These are phyloP conservation scores for Glomeris marginata DNA, from an alignment of 2,888 invertebrate species.

Conservation along the genomic window DNA sequence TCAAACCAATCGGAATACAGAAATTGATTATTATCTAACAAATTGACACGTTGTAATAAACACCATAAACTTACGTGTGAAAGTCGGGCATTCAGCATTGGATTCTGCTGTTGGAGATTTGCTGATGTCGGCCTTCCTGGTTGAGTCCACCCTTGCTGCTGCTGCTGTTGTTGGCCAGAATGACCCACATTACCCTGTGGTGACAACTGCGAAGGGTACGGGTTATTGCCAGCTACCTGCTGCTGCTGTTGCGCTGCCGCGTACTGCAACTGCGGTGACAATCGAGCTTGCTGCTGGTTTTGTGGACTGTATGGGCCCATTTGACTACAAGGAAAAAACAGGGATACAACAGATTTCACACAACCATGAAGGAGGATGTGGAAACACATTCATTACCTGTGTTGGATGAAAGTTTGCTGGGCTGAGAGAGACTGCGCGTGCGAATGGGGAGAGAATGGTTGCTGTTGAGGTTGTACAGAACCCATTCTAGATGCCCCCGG, in stretches of 20 bases:
- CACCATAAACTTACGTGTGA: constrained; percentile 31
- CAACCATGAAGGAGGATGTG: no score
- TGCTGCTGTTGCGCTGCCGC: constrained; percentile 31
- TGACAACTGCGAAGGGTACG: constrained; percentile 17
- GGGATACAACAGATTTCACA: no score
- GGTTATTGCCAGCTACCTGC: constrained; percentile 20
- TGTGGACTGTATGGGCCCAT: constrained; percentile 14
- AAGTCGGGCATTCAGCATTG: constrained; percentile 74
- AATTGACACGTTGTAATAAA: no score
- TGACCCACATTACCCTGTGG: constrained; percentile 36
- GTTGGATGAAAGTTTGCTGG: background rate
- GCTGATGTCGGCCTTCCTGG: constrained; percentile 1
- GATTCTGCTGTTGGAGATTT: constrained; percentile 44
- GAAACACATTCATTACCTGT: constrained; percentile 1
- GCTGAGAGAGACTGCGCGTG: no score
- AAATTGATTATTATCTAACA: no score
- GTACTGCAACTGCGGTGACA: constrained; percentile 22
- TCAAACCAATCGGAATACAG: no score
- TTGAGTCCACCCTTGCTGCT: constrained; percentile 3
- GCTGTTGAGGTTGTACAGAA: constrained; percentile 16
- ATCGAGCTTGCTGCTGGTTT: constrained; percentile 17
- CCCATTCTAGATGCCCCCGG: constrained; percentile 23
- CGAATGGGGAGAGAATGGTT: constrained; percentile 10
- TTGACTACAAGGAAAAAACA: no score
- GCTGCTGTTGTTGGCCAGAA: constrained; percentile 43